Evolutionary conservation across 2,797 vertebrate genomes (phyloP).

Genomic region (Peromyscus aztecus): DNA sequence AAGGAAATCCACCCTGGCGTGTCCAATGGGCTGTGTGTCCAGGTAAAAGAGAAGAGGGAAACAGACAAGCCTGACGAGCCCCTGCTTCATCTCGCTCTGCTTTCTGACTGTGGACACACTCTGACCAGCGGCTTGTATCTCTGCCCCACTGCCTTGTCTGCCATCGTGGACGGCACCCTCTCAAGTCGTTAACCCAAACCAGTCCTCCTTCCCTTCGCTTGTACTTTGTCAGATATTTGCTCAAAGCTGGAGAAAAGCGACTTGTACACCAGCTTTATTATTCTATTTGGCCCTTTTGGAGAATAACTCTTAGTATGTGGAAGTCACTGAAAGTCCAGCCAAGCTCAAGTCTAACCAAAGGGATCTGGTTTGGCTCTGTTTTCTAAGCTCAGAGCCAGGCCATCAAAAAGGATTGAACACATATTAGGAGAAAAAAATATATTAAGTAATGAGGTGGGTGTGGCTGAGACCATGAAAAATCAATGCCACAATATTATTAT

Average conservation of each 20-base stretch:
- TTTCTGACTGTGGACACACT: not conserved
- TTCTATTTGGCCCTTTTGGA: conserved; percentile 44
- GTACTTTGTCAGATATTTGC: not conserved
- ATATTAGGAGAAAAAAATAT: conserved; percentile 77
- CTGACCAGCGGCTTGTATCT: not conserved
- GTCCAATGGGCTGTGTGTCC: too few relatives aligned
- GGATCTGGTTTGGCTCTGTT: conserved; percentile 79
- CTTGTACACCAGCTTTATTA: conserved; percentile 30
- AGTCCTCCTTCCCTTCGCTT: not conserved
- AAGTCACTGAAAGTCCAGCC: conserved; percentile 73
- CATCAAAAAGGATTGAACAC: conserved; percentile 75
- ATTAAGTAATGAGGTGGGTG: conserved; percentile 81
- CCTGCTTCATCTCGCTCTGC: too few relatives aligned
- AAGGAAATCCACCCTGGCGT: not conserved
- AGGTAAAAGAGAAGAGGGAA: not conserved
- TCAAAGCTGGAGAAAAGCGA: not conserved
- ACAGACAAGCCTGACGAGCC: not conserved
- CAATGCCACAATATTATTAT: conserved; percentile 78
- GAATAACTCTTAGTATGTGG: conserved; percentile 65
- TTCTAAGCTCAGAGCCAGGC: conserved; percentile 76
- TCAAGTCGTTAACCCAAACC: not conserved
- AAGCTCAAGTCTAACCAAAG: conserved; percentile 79
- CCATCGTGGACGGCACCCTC: not conserved
- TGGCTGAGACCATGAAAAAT: conserved; percentile 78
- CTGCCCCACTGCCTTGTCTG: too few relatives aligned